phyloP scores from a whole-genome alignment of 2,113 vertebrate genomes.

The Cranoglanis bouderius region DNA sequence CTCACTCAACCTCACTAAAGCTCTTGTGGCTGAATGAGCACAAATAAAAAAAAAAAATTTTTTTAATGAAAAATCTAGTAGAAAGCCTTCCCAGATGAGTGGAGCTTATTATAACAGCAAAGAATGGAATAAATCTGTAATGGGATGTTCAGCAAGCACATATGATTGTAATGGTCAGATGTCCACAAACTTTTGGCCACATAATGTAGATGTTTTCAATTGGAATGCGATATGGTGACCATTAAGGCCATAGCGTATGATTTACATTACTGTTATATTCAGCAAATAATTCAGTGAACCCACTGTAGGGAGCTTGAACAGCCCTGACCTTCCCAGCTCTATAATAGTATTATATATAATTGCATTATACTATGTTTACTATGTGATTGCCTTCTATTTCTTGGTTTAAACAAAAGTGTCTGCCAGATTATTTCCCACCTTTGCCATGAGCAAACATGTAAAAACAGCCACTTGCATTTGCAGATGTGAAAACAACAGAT shows the following conservation, averaged over 20 bases:
- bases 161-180: background rate
- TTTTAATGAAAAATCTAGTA: no score
- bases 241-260: background rate
- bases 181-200: background rate
- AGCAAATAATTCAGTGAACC: background rate
- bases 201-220: background rate
- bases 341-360: background rate
- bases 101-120: background rate
- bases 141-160: background rate
- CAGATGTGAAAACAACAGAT: background rate
- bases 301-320: background rate
- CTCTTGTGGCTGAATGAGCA: background rate
- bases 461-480: background rate
- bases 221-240: background rate
- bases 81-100: background rate
- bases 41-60: no score
- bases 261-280: background rate
- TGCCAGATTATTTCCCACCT: background rate
- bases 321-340: background rate
- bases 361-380: background rate
- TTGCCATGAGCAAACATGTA: background rate
- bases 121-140: no score
- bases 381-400: background rate
- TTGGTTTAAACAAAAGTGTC: background rate
- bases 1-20: background rate